Conservation (phyloP, 2,113 vertebrate species). For the Cheirogaleus medius region DNA sequence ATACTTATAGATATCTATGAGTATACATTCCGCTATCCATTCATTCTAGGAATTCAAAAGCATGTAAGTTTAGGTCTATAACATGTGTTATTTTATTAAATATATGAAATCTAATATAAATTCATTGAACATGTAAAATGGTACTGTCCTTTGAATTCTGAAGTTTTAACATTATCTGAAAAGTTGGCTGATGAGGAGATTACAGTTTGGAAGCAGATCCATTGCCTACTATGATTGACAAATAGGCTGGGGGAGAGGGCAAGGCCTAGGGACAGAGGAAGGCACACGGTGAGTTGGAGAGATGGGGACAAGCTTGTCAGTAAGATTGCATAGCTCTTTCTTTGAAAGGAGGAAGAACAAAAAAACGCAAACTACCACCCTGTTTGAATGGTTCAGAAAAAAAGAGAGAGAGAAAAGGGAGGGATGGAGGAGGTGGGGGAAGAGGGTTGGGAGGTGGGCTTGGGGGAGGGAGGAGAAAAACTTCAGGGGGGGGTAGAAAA, state of each 20-base stretch:
- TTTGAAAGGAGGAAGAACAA: slow-evolving; percentile 57
- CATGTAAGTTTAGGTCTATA: neutral
- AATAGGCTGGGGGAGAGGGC: neutral
- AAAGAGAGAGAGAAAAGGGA: neutral
- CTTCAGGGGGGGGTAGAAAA: slow-evolving; percentile 86
- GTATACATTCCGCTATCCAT: neutral
- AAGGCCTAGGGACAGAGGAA: neutral
- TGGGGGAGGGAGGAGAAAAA: slow-evolving; percentile 65
- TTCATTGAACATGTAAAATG: neutral
- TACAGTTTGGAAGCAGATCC: slow-evolving; percentile 26
- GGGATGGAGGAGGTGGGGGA: neutral
- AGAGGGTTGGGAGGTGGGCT: slow-evolving; percentile 7
- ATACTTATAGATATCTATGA: neutral
- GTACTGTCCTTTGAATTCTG: neutral
- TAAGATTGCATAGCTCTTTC: slow-evolving; percentile 60
- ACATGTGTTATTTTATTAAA: neutral
- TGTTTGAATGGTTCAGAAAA: slow-evolving; percentile 78
- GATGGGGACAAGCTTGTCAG: slow-evolving; percentile 24
- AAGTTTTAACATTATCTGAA: neutral
- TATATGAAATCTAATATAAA: neutral
- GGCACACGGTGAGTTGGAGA: neutral
- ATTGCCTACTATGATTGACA: slow-evolving; percentile 1
- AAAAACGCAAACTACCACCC: slow-evolving; percentile 74
- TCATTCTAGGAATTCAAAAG: slow-evolving; percentile 22
- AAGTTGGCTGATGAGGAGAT: slow-evolving; percentile 51